These are phyloP conservation scores for Parasteatoda tepidariorum DNA, from an alignment of 1,140 invertebrate species.

Conservation along the genomic window DNA sequence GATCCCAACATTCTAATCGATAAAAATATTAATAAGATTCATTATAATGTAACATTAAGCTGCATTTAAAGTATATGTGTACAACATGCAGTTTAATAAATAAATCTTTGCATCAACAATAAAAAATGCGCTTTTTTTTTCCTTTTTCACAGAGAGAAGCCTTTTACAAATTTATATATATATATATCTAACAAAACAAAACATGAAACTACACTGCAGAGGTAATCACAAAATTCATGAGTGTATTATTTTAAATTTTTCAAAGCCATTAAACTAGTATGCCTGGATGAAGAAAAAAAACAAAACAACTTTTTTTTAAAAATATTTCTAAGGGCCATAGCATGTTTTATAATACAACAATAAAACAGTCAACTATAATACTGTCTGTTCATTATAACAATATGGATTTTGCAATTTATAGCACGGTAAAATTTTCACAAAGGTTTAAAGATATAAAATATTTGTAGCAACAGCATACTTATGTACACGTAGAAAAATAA, in stretches of 20 bases:
- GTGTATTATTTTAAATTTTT: slow-evolving; percentile 7
- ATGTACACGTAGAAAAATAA: slow-evolving; percentile 49
- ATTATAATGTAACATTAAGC: slow-evolving; percentile 43
- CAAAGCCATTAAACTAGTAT: slow-evolving; percentile 30
- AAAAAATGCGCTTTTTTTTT: too few species aligned
- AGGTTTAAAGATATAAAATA: slow-evolving; percentile 22
- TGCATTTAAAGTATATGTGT: slow-evolving; percentile 41
- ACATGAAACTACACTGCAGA: slow-evolving; percentile 44
- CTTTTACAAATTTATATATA: not conserved
- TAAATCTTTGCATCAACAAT: not conserved
- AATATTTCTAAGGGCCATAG: slow-evolving; percentile 14
- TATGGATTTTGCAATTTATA: slow-evolving; percentile 4
- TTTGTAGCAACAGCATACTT: slow-evolving; percentile 39
- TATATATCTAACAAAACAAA: not conserved
- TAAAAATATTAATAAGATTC: slow-evolving; percentile 15
- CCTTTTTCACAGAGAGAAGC: not conserved
- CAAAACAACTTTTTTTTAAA: too few species aligned
- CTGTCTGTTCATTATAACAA: slow-evolving; percentile 33
- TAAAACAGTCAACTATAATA: slow-evolving; percentile 37
- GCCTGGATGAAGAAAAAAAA: slow-evolving; percentile 24
- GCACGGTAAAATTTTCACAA: slow-evolving; percentile 21
- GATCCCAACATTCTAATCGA: not conserved
- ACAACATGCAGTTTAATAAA: not conserved
- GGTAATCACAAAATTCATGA: slow-evolving; percentile 49
- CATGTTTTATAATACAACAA: slow-evolving; percentile 2